Percentiles rank a stretch among this genome's conserved stretches.
Conservation (phyloP, 2,797 vertebrate genomes). For the Echiichthys vipera region DNA sequence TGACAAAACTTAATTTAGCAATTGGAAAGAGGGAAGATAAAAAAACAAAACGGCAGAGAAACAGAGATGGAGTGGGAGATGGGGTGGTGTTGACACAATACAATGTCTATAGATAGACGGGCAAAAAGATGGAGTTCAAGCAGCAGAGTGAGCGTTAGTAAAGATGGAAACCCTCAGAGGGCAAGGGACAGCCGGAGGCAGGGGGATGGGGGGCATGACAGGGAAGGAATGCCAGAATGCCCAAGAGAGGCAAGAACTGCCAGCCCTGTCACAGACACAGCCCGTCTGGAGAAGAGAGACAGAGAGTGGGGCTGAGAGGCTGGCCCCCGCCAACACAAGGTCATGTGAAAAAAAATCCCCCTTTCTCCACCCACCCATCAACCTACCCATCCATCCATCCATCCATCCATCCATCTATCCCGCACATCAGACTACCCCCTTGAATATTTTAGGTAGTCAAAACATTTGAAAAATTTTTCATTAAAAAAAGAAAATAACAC, state of each 20-base stretch:
- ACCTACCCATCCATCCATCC: constrained; percentile 61
- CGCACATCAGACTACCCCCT: constrained; percentile 68
- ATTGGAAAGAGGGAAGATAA: background rate
- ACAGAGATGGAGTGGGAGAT: constrained; percentile 18
- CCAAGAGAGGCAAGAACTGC: constrained; percentile 89
- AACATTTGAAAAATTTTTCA: constrained; percentile 68
- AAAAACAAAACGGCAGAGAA: constrained; percentile 1
- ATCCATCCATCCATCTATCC: constrained; percentile 79
- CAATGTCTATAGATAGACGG: constrained; percentile 38
- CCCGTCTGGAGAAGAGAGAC: constrained; percentile 84
- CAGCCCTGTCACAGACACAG: constrained; percentile 86
- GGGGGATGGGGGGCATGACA: constrained; percentile 66
- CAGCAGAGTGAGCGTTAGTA: constrained; percentile 53
- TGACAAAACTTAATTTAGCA: background rate
- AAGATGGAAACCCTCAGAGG: constrained; percentile 76
- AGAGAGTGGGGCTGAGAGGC: constrained; percentile 67
- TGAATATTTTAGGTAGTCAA: constrained; percentile 83
- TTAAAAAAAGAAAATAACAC: constrained; percentile 1
- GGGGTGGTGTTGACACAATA: constrained; percentile 14
- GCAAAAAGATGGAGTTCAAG: constrained; percentile 52
- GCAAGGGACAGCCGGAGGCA: constrained; percentile 74
- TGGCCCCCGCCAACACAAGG: constrained; percentile 87
- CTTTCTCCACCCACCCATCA: constrained; percentile 62
- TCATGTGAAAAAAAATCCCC: constrained; percentile 90
- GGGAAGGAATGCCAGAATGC: constrained; percentile 90